A percentile compares a stretch with the other conserved stretches of the same genome.
Conservation (phyloP, 2,113 vertebrate species). For the Prochilodus magdalenae region DNA sequence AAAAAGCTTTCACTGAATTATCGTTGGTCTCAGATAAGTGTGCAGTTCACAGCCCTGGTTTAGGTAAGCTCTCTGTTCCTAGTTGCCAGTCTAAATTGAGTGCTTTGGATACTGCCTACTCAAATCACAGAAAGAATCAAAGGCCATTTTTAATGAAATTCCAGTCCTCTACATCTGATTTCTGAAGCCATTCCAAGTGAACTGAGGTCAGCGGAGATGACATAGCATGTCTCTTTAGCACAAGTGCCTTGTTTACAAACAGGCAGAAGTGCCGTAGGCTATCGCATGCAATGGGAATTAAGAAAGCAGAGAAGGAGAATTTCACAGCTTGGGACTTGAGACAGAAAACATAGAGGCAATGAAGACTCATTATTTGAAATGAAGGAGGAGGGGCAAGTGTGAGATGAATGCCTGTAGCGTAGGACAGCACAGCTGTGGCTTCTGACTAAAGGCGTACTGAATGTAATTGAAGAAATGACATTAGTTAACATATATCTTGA, state of each 20-base stretch:
- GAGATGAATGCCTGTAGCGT: not conserved
- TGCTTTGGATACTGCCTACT: not conserved
- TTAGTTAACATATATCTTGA: not conserved
- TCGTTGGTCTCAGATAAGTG: not conserved
- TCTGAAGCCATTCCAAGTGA: not conserved
- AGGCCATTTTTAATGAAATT: not conserved
- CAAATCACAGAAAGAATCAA: not conserved
- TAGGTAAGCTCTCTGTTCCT: not conserved
- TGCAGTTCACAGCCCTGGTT: not conserved
- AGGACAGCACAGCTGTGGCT: not conserved
- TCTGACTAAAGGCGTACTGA: not conserved
- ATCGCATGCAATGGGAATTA: not conserved
- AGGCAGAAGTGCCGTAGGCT: not conserved
- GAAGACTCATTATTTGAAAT: not conserved
- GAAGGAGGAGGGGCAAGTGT: not conserved
- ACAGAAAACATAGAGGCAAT: not conserved
- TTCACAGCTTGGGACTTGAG: not conserved
- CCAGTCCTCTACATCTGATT: not conserved
- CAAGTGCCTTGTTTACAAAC: slow-evolving; percentile 27
- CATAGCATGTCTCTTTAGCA: not conserved
- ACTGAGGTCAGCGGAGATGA: not conserved
- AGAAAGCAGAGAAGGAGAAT: not conserved
- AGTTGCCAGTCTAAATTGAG: not conserved
- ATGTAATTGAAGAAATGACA: not conserved
- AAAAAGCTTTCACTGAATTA: not conserved